These are phyloP conservation scores for Casuarius casuarius DNA, from an alignment of 2,113 vertebrate genomes.

Conservation along the genomic window DNA sequence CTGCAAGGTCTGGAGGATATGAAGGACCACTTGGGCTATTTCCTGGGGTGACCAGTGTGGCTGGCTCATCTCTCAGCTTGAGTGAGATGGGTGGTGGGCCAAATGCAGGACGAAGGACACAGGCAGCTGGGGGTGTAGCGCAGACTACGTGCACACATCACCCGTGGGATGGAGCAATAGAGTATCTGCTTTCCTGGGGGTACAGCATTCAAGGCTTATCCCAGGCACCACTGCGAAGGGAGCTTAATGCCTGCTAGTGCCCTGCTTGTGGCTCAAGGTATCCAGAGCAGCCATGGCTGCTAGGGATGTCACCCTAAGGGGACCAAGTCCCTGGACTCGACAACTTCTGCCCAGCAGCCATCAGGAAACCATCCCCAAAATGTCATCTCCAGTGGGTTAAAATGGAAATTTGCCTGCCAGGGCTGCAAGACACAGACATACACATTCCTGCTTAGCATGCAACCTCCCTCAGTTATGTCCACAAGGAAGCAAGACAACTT, in stretches of 20 bases:
- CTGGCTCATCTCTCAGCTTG: neutral
- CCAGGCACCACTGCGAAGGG: neutral
- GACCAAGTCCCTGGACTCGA: neutral
- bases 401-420: neutral
- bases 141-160: fast-evolving
- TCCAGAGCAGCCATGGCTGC: fast-evolving
- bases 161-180: fast-evolving
- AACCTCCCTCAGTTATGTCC: fast-evolving
- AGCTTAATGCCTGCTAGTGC: neutral
- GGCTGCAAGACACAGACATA: neutral
- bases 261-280: neutral
- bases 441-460: fast-evolving
- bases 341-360: neutral
- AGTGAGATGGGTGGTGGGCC: neutral
- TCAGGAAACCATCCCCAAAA: neutral
- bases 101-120: neutral
- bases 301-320: neutral
- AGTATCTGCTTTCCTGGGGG: neutral
- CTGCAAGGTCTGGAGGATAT: neutral
- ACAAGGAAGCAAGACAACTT: neutral
- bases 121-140: neutral
- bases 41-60: neutral
- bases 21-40: fast-evolving
- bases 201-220: neutral
- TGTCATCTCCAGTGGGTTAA: neutral